Conservation (phyloP, 1,140 invertebrate genomes). For the Drosophila bipectinata region DNA sequence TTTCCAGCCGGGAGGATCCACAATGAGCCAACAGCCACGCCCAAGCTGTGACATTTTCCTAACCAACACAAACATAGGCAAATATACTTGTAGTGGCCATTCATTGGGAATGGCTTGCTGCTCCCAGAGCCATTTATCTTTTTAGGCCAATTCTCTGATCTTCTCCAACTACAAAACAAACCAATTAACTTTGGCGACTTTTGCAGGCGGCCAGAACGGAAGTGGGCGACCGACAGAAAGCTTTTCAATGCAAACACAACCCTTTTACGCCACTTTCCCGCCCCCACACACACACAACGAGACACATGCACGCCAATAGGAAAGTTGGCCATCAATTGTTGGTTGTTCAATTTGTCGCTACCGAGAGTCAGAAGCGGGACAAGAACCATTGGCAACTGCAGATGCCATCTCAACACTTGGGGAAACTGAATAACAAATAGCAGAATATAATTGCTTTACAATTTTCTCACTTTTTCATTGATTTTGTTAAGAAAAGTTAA, state of each 20-base stretch:
- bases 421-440: not conserved
- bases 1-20: slow-evolving; percentile 16
- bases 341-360: slow-evolving; percentile 57
- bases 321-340: slow-evolving; percentile 47
- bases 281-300: slow-evolving; percentile 1
- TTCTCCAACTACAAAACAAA: slow-evolving; percentile 64
- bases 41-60: slow-evolving; percentile 60
- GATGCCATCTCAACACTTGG: slow-evolving; percentile 10
- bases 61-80: slow-evolving; percentile 1
- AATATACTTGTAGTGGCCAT: slow-evolving; percentile 9
- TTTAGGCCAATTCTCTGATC: slow-evolving; percentile 64
- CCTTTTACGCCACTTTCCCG: slow-evolving; percentile 1
- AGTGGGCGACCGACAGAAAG: slow-evolving; percentile 54
- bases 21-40: slow-evolving; percentile 43
- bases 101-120: slow-evolving; percentile 18
- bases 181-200: slow-evolving; percentile 71
- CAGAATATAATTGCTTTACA: not conserved
- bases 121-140: slow-evolving; percentile 30
- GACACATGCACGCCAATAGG: slow-evolving; percentile 1
- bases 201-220: slow-evolving; percentile 43
- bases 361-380: slow-evolving; percentile 22
- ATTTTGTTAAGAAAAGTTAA: not conserved
- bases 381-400: slow-evolving; percentile 1
- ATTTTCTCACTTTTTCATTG: not conserved
- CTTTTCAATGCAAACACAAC: slow-evolving; percentile 48